Evolutionary conservation across 2,797 vertebrate genomes (phyloP), one percentile per base, ranked within the genome.

Genomic region (Acanthurus tractus): DNA sequence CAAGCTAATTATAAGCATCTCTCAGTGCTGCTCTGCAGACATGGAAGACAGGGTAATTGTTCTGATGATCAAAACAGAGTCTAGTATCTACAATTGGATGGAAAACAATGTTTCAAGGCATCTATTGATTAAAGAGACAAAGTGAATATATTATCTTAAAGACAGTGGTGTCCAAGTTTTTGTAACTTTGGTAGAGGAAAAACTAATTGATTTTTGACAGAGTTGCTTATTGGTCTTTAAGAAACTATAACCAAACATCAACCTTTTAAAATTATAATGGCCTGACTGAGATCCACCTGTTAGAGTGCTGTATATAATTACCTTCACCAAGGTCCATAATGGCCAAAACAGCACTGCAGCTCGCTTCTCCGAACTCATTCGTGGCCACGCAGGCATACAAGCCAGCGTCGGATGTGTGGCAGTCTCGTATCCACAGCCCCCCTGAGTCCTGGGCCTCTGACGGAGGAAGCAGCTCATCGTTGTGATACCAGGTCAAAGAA

Each of bases 241-340:
- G 12, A 36, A 20, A 48, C 45, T 48, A 17, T 20, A 4, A 11
- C 3, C 14, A 20, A 48, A 62, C 29, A 18, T 15, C 6, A 15
- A n/a, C 25, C 6, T 40, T 50, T 2, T 52, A 50, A 23, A 44
- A 17, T 2, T 1, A 62, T 11, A 14, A n/a, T 38, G 2, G 25
- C 17, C 17, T 17, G 14, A 38, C 0, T 48, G 14, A 14, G 9
- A 9, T 9, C 9, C 49, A 22, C 3, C 11, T 42, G 18, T 46
- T 38, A 22, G 17, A 25, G 22, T 13, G 8, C 62, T 40, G 18
- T 0, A 8, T 54, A 29, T 42, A 4, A 22, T 95, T 96, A 98
- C 97, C 98, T 96, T 97, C 96, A 45, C 92, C 94, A 23, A 98
- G 95, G 89, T 98, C 97, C 85, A 98, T 95, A 45, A 99, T 92